Percentiles rank a stretch among this genome's conserved stretches.
These are phyloP conservation scores for Amiota mariae DNA, from an alignment of 2,888 invertebrate genomes.

Conservation along the genomic window DNA sequence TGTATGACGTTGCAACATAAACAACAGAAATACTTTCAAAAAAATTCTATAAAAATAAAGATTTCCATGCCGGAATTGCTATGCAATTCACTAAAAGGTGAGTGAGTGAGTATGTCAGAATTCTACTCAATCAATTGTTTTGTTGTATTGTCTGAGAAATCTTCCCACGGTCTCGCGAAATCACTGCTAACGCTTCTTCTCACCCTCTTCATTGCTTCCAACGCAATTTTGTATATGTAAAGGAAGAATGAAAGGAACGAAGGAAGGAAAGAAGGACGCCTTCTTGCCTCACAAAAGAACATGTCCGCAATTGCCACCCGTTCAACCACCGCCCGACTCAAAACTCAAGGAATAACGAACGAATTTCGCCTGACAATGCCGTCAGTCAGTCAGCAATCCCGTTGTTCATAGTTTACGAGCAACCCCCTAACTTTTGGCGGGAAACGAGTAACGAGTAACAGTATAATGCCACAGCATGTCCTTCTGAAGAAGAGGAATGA, in stretches of 20 bases:
- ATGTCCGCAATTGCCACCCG: conserved; percentile 12
- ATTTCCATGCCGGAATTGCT: background rate
- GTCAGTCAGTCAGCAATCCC: conserved; percentile 35
- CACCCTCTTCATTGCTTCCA: conserved; percentile 50
- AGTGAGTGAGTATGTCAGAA: background rate
- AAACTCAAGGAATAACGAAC: background rate
- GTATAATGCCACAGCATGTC: conserved; percentile 10
- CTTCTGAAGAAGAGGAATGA: background rate
- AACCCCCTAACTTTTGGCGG: conserved; percentile 66
- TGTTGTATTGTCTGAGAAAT: conserved; percentile 56
- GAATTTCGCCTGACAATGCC: conserved; percentile 52
- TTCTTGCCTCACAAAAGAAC: background rate
- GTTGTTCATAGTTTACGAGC: conserved; percentile 37
- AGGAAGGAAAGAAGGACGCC: background rate
- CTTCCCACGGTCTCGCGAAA: conserved; percentile 63
- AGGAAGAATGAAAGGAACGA: background rate
- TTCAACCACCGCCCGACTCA: conserved; percentile 6
- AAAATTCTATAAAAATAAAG: background rate
- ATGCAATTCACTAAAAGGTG: conserved; percentile 6
- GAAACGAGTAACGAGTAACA: conserved; percentile 46
- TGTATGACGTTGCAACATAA: conserved; percentile 3
- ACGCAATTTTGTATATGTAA: background rate
- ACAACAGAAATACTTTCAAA: background rate
- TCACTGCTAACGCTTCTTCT: conserved; percentile 37
- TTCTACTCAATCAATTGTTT: background rate